Evolutionary conservation across 2,888 invertebrate species (phyloP).

Genomic region (Auanema sp.): DNA sequence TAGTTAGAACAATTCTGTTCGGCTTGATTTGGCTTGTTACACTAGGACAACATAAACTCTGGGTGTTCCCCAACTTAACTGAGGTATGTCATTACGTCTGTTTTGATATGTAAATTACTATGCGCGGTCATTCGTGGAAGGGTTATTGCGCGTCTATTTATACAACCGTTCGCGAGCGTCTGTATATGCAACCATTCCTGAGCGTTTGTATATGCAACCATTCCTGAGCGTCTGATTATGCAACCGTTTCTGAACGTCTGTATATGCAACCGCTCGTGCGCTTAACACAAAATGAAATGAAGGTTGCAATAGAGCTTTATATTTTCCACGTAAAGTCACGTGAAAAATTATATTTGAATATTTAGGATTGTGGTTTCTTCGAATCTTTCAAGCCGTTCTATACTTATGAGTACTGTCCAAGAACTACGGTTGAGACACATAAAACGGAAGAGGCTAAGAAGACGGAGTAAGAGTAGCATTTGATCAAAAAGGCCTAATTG

Average conservation of each 20-base stretch:
- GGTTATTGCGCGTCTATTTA: too few relatives aligned
- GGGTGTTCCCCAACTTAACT: conserved; percentile 97
- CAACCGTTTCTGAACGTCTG: too few relatives aligned
- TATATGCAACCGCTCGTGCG: too few relatives aligned
- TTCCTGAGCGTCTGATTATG: too few relatives aligned
- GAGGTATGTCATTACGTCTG: conserved; percentile 73
- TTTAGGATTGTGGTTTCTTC: conserved; percentile 84
- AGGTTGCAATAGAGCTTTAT: not conserved
- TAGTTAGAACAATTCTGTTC: conserved; percentile 84
- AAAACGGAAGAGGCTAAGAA: conserved; percentile 42
- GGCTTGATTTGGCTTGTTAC: conserved; percentile 85
- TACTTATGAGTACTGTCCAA: conserved; percentile 58
- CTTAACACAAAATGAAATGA: too few relatives aligned
- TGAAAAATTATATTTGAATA: conserved; percentile 10
- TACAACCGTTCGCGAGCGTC: too few relatives aligned
- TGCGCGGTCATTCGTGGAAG: too few relatives aligned
- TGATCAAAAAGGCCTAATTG: too few relatives aligned
- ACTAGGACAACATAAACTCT: conserved; percentile 86
- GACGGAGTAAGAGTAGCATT: conserved; percentile 27
- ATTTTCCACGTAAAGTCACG: not conserved
- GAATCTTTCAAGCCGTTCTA: conserved; percentile 97
- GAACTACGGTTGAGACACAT: conserved; percentile 25
- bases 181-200: too few relatives aligned
- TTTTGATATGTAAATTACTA: too few relatives aligned
- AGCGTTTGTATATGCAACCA: too few relatives aligned